These are phyloP conservation scores for Meandrina meandrites DNA, from an alignment of 92 coral and sea anemone species.

Conservation along the genomic window DNA sequence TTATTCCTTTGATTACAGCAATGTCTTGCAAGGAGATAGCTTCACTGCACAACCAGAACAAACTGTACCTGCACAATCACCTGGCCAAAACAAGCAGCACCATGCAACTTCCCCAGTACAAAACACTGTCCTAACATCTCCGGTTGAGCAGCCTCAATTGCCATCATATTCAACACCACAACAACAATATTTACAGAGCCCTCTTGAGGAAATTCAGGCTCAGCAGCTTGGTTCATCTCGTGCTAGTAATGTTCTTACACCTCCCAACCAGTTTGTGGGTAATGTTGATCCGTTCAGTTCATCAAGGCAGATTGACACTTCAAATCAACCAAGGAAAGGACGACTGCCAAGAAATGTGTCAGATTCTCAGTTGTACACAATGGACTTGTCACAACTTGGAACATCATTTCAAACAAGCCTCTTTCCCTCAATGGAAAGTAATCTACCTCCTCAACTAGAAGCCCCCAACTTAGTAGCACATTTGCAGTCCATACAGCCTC, in stretches of 20 bases:
- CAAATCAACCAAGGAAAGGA: slow-evolving; percentile 59
- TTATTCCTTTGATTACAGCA: slow-evolving; percentile 33
- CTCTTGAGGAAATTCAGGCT: slow-evolving; percentile 49
- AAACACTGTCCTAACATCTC: slow-evolving; percentile 45
- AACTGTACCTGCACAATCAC: slow-evolving; percentile 9
- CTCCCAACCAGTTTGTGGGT: slow-evolving; percentile 35
- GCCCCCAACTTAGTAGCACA: slow-evolving; percentile 98
- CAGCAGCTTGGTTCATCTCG: slow-evolving; percentile 31
- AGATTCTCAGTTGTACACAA: slow-evolving; percentile 86
- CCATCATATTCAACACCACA: slow-evolving; percentile 24
- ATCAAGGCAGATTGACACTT: slow-evolving; percentile 29
- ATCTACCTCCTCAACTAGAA: slow-evolving; percentile 90
- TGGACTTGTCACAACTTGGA: slow-evolving; percentile 76
- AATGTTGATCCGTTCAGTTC: slow-evolving; percentile 30
- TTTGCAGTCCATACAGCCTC: slow-evolving; percentile 77
- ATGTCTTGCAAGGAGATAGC: slow-evolving; percentile 35
- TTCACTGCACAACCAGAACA: slow-evolving; percentile 28
- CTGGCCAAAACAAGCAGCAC: slow-evolving; percentile 20
- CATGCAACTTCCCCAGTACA: slow-evolving; percentile 34
- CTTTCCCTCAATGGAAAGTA: slow-evolving; percentile 68
- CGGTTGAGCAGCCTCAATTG: slow-evolving; percentile 37
- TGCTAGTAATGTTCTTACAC: slow-evolving; percentile 18
- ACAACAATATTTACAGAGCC: slow-evolving; percentile 32
- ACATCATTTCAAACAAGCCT: slow-evolving; percentile 49
- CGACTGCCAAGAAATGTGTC: slow-evolving; percentile 89